Percentiles rank a stretch among this genome's conserved stretches.
Conservation (phyloP, 2,797 vertebrate species). For the Lepus townsendii region DNA sequence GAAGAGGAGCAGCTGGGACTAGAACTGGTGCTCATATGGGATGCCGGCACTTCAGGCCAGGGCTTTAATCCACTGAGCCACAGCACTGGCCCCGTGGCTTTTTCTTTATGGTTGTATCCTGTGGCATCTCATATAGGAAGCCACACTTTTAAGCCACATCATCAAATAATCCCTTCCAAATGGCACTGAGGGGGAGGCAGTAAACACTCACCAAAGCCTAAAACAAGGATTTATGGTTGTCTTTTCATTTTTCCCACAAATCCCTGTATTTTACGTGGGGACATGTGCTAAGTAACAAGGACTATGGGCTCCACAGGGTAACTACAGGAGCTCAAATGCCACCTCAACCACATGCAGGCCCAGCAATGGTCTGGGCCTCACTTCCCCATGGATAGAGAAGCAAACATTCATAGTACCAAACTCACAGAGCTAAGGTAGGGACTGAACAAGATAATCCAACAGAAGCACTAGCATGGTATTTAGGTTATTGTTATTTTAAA, state of each 20-base stretch:
- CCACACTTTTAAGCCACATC: background rate
- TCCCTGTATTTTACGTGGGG: background rate
- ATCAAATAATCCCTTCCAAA: background rate
- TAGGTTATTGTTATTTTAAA: background rate
- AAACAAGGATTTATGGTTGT: background rate
- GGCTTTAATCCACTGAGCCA: no score
- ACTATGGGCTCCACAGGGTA: background rate
- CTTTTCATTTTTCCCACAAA: background rate
- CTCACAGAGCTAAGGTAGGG: background rate
- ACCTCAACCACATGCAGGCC: background rate
- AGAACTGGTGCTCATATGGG: no score
- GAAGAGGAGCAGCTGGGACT: no score
- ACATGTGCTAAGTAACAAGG: background rate
- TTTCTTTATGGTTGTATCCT: background rate
- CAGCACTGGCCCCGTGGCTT: accelerated
- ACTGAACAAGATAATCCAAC: background rate
- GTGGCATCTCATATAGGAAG: background rate
- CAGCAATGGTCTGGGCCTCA: background rate
- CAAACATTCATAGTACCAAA: background rate
- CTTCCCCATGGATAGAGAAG: background rate
- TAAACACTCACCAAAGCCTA: background rate
- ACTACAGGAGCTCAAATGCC: background rate
- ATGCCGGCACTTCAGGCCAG: no score
- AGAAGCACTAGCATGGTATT: background rate
- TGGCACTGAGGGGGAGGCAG: no score